Evolutionary conservation across 2,888 invertebrate species (phyloP).

Genomic region (Patella depressa): DNA sequence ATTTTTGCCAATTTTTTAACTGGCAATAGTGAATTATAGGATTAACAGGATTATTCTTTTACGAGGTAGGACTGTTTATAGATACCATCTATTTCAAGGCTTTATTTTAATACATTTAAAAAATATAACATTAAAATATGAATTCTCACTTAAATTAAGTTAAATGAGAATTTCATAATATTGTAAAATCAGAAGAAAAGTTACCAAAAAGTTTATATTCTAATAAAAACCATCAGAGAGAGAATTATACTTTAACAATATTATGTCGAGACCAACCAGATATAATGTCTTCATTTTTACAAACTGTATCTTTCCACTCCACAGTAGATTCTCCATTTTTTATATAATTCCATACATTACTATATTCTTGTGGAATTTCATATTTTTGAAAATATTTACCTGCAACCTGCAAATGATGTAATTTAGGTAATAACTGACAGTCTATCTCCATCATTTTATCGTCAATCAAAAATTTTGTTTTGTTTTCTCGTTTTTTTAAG

Average conservation of each 20-base stretch:
- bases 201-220: no score
- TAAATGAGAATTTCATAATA: no score
- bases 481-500: slow-evolving; percentile 23
- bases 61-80: no score
- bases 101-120: no score
- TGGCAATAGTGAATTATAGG: no score
- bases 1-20: no score
- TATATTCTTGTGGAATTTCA: slow-evolving; percentile 42
- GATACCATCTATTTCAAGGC: no score
- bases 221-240: no score
- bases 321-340: slow-evolving; percentile 31
- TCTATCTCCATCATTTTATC: slow-evolving; percentile 44
- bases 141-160: no score
- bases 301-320: slow-evolving; percentile 39
- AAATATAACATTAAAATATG: no score
- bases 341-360: slow-evolving; percentile 39
- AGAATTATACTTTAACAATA: slow-evolving; percentile 3
- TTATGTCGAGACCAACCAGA: slow-evolving; percentile 46
- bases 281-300: slow-evolving; percentile 46
- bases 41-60: no score
- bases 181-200: no score
- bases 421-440: slow-evolving; percentile 47
- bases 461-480: slow-evolving; percentile 35
- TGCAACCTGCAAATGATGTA: slow-evolving; percentile 47
- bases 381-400: slow-evolving; percentile 42